A percentile compares a stretch with the other conserved stretches of the same genome.
These are phyloP conservation scores for Enteromius thamalakanensis DNA, from an alignment of 2,797 vertebrate species.

Conservation along the genomic window DNA sequence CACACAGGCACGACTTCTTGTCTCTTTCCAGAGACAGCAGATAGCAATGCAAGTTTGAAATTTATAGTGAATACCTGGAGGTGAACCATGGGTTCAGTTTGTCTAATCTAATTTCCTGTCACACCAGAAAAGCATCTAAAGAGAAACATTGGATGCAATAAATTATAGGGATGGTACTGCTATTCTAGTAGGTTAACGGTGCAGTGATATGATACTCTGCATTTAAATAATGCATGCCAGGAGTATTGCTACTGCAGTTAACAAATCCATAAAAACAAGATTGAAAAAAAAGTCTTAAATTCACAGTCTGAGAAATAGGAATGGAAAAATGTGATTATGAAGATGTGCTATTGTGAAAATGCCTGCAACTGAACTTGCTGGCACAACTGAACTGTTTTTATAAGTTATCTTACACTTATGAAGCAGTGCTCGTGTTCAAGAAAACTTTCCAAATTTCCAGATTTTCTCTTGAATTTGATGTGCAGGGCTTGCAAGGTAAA, in stretches of 20 bases:
- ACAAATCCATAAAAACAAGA: not conserved
- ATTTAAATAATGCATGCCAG: not conserved
- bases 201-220: not conserved
- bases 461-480: slow-evolving; percentile 10
- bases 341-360: slow-evolving; percentile 15
- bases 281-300: not conserved
- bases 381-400: not conserved
- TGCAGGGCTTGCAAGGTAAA: not conserved
- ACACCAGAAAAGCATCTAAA: slow-evolving; percentile 25
- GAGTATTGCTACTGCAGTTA: not conserved
- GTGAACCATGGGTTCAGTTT: slow-evolving; percentile 11
- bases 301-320: slow-evolving; percentile 16
- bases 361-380: not conserved
- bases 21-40: slow-evolving; percentile 3
- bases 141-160: slow-evolving; percentile 12
- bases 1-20: not conserved
- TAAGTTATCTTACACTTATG: slow-evolving; percentile 7
- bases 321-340: slow-evolving; percentile 22
- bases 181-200: not conserved
- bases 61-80: slow-evolving; percentile 22
- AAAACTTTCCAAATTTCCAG: slow-evolving; percentile 16
- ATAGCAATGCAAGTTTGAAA: slow-evolving; percentile 6
- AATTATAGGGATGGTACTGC: slow-evolving; percentile 8
- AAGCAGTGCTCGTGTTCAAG: not conserved
- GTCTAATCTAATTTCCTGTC: slow-evolving; percentile 33